Base-by-base conservation (phyloP, 2,888 invertebrate species). In the Lasioglossum morio region DNA sequence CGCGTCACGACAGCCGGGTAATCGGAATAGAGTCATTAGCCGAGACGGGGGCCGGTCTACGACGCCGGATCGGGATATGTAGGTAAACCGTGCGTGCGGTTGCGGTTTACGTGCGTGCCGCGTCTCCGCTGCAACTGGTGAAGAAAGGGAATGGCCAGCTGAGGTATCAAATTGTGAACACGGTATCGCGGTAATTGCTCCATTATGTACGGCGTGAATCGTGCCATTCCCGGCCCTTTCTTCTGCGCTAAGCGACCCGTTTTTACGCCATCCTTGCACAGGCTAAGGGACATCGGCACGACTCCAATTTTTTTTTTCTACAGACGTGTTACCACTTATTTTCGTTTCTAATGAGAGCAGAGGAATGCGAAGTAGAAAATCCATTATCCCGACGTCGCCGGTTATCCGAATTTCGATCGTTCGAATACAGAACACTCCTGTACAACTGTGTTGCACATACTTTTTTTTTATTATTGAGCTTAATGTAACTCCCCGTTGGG, bases 11-110 rank as follows among this genome's bases (percentile, higher is more conserved):
- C 83, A 77, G 66, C 70, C 79, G 79, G 73, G 82, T 87, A 87
- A 87, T 87, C 81, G 87, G 82, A 87, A 91, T 90, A 87, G 86
- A 91, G 88, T 90, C 91, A 77, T 88, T 84, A 87, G 69, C 48
- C 66, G n/a, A n/a, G n/a, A n/a, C n/a, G n/a, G n/a, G n/a, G 46
- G 53, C 46, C 53, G 40, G 14, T 66, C 57, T 23, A 1, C 16
- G 53, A 53, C 73, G n/a, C 34, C 53, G 19, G 43, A 48, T 40
- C n/a, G 19, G 48, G 70, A 43, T 23, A 70, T n/a, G 30, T 43
- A 37, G 76, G 43, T 46, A 69, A 40, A 30, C n/a, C 30, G n/a
- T 66, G 73, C 43, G 43, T 43, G 72, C 46, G 72, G 43, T 72
- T 72, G 72, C 72, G 72, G 43, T 72, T 57, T 72, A 72, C 34